phyloP scores from a whole-genome alignment of 2,888 invertebrate genomes.

The Lasioglossum vierecki region DNA sequence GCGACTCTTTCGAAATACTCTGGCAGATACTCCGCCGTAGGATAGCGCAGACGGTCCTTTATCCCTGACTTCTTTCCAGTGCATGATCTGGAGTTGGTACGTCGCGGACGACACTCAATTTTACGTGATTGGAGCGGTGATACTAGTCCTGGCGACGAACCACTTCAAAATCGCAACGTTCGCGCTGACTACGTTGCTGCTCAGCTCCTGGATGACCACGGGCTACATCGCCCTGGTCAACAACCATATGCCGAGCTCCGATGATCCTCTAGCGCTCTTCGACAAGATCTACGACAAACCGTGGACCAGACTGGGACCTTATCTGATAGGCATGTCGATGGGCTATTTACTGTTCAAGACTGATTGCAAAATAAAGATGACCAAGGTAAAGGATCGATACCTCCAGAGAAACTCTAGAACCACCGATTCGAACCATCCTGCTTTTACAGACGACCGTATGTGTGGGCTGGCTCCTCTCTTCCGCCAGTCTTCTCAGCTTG shows the following conservation, averaged over 20 bases:
- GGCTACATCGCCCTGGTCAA: conserved; percentile 92
- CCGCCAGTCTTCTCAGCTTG: conserved; percentile 88
- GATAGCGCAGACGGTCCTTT: neutral
- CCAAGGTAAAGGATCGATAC: conserved; percentile 85
- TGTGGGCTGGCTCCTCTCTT: conserved; percentile 89
- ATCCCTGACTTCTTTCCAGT: conserved; percentile 85
- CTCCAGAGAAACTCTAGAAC: neutral
- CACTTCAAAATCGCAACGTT: conserved; percentile 91
- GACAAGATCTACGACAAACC: conserved; percentile 96
- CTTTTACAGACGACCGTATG: conserved; percentile 86
- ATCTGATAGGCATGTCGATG: conserved; percentile 92
- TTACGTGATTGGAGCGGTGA: conserved; percentile 92
- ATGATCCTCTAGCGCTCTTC: conserved; percentile 93
- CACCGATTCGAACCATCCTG: neutral
- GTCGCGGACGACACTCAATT: conserved; percentile 95
- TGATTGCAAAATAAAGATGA: conserved; percentile 91
- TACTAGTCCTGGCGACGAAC: conserved; percentile 92
- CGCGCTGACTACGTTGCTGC: conserved; percentile 87
- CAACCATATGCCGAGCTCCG: conserved; percentile 91
- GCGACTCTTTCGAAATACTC: neutral
- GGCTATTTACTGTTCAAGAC: conserved; percentile 94
- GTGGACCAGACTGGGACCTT: conserved; percentile 94
- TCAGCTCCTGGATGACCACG: conserved; percentile 92
- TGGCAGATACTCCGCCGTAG: neutral
- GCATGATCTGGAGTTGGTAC: conserved; percentile 97